Conservation (phyloP, 2,888 invertebrate genomes). For the Octodonta nipae region DNA sequence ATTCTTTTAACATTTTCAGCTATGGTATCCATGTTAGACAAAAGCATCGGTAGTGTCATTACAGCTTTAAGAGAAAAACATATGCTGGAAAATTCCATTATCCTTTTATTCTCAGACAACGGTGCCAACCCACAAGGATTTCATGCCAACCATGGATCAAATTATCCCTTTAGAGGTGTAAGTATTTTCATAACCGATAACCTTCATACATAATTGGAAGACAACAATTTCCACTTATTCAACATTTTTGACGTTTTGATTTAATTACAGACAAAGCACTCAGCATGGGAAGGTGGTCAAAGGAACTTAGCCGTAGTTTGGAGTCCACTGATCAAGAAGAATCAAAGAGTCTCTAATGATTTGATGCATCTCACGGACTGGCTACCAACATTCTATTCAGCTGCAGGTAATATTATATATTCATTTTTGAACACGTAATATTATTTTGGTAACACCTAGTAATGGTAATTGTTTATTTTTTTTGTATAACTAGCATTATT, state of each 20-base stretch:
- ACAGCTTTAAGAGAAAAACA: constrained; percentile 51
- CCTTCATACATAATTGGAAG: too few relatives aligned
- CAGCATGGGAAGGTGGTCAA: constrained; percentile 59
- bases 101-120: constrained; percentile 82
- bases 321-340: constrained; percentile 45
- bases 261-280: constrained; percentile 45
- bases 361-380: constrained; percentile 57
- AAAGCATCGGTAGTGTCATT: constrained; percentile 70
- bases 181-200: too few relatives aligned
- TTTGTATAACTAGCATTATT: too few relatives aligned
- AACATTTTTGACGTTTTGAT: constrained; percentile 2
- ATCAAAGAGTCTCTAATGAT: constrained; percentile 43
- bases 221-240: constrained; percentile 2
- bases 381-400: constrained; percentile 53
- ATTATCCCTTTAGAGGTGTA: constrained; percentile 67
- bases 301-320: constrained; percentile 51
- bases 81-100: constrained; percentile 70
- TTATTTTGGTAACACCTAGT: too few relatives aligned
- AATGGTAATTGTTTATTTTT: too few relatives aligned
- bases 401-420: too few relatives aligned
- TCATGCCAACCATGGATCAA: constrained; percentile 64
- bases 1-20: constrained; percentile 41
- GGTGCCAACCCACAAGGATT: constrained; percentile 66
- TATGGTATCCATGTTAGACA: constrained; percentile 80
- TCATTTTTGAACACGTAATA: too few relatives aligned